Base-by-base conservation (phyloP, 1,140 invertebrate species). In the Cataglyphis hispanica region DNA sequence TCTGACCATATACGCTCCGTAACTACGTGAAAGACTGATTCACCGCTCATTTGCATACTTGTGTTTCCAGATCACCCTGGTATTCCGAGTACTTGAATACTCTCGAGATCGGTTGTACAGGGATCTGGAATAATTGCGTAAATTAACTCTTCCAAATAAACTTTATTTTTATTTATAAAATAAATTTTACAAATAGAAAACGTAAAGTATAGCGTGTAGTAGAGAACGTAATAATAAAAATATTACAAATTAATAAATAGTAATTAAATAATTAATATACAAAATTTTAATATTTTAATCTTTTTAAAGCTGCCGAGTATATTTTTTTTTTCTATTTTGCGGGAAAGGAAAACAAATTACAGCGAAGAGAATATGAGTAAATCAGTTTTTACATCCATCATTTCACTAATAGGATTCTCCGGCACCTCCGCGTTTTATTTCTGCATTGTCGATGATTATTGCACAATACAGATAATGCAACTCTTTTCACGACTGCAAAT, bases 401-500 rank as follows among this genome's bases (percentile, higher is more conserved):
- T 66, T 78, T 66, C 19, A 11, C 7, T 6, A 22, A 66, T 16
- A 56, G 25, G 40, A 11, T 16, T 72, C 10, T 72, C 46, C 25
- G 5, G 16, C 34, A 22, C 40, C 19, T 16, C 34, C 13, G 6
- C 46, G 25, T 16, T 63, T 40, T 10, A 75, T 76, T 75, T 84
- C 53, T 63, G 4, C 31, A 13, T 56, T 64, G 27, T 50, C 22
- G 22, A 76, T 84, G 27, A 77, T 86, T 83, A 89, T 86, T 67
- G 37, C 25, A 40, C 25, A 86, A 89, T 75, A 46, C 40, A 66
- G 31, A 56, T 67, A 53, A 53, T 5, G 40, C 43, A 40, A 58
- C 46, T 43, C 63, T 76, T 84, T 89, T 85, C 74, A 75, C 70
- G 61, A 77, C 63, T 46, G 74, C n/a, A 89, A 89, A 89, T 89